Base-by-base conservation (phyloP, 2,113 vertebrate genomes). In the Echinops telfairi region DNA sequence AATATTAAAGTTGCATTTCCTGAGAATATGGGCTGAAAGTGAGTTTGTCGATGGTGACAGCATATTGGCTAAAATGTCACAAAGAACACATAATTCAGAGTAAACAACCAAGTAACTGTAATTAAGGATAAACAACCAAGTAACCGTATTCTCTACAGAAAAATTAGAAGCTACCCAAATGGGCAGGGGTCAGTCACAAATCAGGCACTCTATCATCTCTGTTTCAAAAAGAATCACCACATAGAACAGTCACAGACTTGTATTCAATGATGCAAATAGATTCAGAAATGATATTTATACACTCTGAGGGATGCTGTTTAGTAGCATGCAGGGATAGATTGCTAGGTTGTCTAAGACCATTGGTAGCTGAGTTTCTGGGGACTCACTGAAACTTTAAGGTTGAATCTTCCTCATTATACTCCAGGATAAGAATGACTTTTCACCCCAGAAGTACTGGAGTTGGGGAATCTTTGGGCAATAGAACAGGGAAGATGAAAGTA, bases 31-130 rank as follows among this genome's bases (percentile, higher is more conserved):
- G 38, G 66, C 11, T 84, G 60, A 84, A 68, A 33, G 36, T 33
- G 20, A 76, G 29, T 73, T 77, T 25, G 12, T 53, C 83, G 6
- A 12, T 81, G 19, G 14, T 90, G 89, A 83, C 2, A 11, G 31
- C 88, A 70, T 76, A 93, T 62, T 91, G 85, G 8, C 33, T 80
- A 66, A 89, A 82, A 83, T 20, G 62, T 95, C 31, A 83, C n/a
- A 93, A 71, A 15, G 53, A 88, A 78, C 25, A 20, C 36, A 86
- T 53, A 40, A 84, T 81, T 75, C 68, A 75, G 15, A 79, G 47
- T 22, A 60, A 84, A 70, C 38, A 76, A 86, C 31, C 43, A 33
- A 62, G 62, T n/a, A 64, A 62, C 43, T 17, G 10, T 53, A 53
- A 84, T 81, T 79, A 75, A 75, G 15, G 75, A 36, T 29, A 60